Base-by-base conservation (phyloP, 1,140 invertebrate genomes). In the Camponotus pennsylvanicus region DNA sequence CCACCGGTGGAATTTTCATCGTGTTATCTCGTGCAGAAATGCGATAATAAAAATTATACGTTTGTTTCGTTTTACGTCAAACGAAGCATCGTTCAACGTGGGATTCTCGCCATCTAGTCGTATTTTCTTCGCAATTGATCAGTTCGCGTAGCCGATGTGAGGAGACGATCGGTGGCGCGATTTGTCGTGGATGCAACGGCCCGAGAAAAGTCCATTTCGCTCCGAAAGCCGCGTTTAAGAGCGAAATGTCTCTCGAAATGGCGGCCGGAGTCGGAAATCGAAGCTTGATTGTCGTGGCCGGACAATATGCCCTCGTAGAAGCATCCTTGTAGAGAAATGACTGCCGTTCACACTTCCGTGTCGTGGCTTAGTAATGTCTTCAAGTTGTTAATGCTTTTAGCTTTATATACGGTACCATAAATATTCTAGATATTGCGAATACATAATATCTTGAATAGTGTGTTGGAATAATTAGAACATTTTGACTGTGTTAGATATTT, bases 291-390 rank as follows among this genome's bases (percentile, higher is more conserved):
- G 82, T 77, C 73, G 34, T 32, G 55, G n/a, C 73, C 37, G 73
- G 59, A 85, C 82, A 85, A 85, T 85, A 78, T 78, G 73, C 73
- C 45, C 8, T 52, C 45, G 32, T 67, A 78, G 82, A 85, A 85
- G 73, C 73, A 57, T 78, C 45, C 45, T 85, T 73, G 61, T 15
- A 55, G 73, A 85, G 73, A 85, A 85, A 78, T 84, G 57, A 59
- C 45, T 66, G 70, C 42, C 42, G 21, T 63, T 27, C 71, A 64
- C 42, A 32, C 42, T 76, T 18, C 15, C 18, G 55, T 21, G 21
- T 9, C 13, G 15, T 15, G 49, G 49, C 13, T 83, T 83, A 83
- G 7, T 21, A 40, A n/a, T 27, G 57, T 3, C n/a, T 61, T 63
- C 67, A 63, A 71, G 45, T 40, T 11, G 37, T 13, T 82, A 73